Evolutionary conservation across 2,797 vertebrate genomes (phyloP), one percentile per base, ranked within the genome.

Genomic region (Poecilia picta): DNA sequence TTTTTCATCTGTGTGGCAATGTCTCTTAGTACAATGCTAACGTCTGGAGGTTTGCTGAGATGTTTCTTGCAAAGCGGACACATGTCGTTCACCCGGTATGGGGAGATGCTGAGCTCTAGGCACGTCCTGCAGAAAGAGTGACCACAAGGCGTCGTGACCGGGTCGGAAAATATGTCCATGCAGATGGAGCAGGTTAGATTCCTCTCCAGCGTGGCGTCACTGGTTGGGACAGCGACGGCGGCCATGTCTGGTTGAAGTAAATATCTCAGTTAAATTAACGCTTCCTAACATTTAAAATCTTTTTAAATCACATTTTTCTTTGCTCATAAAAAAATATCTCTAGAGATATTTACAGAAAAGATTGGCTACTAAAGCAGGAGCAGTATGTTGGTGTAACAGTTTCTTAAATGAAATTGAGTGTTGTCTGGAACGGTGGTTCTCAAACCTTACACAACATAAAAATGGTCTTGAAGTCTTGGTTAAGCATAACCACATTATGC

Each of bases 121-220:
- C 94, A 95, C 0, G 0, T 0, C 33, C 72, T 41, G 71, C 95
- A 96, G 79, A 94, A 95, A 0, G 91, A 92, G 85, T 95, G 95
- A n/a, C 93, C 94, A 68, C 93, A 95, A 1, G 7, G 0, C 2
- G 89, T 93, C 0, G 93, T 94, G 81, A 95, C 93, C 0, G 95
- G 95, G 1, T 93, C 33, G 0, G 1, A 0, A 23, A 94, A 94
- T 0, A 20, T 0, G 0, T 93, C 87, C 18, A 89, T 16, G 76
- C 95, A 95, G 81, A 95, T 92, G 77, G 89, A 18, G 76, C 95
- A 96, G 0, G 0, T 74, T 0, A 95, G 7, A n/a, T 92, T 72
- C 4, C 80, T 87, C 41, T 77, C 57, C 70, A 90, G 12, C 0
- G 13, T 6, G 78, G 1, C 0, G 0, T 80, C 8, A 0, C 18